These are phyloP conservation scores for Platygyra sinensis DNA, from an alignment of 64 coral and sea anemone genomes.

Conservation along the genomic window DNA sequence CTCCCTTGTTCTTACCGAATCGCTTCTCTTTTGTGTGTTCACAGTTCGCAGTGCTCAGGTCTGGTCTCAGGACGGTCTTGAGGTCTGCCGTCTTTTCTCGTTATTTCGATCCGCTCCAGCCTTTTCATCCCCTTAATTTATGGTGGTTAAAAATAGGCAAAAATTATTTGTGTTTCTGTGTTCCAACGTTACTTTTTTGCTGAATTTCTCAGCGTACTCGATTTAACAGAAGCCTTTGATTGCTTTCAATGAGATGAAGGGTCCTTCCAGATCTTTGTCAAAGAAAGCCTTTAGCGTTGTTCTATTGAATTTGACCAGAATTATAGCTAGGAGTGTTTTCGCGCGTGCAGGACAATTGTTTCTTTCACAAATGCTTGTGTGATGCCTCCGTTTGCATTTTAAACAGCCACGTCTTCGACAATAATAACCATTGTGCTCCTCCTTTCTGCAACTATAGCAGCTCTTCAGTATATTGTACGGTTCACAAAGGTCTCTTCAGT, in stretches of 20 bases:
- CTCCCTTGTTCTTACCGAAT: conserved; percentile 39
- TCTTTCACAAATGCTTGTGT: conserved; percentile 57
- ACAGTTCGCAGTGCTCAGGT: neutral
- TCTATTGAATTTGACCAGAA: conserved; percentile 10
- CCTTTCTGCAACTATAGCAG: conserved; percentile 56
- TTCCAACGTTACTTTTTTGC: conserved; percentile 55
- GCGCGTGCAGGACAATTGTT: neutral
- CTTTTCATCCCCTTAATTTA: conserved; percentile 37
- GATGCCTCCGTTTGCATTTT: conserved; percentile 61
- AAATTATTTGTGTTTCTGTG: neutral
- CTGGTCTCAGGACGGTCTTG: conserved; percentile 38
- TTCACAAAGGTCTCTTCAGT: conserved; percentile 64
- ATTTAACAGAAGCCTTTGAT: conserved; percentile 33
- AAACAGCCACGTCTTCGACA: conserved; percentile 50
- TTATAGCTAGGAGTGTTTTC: conserved; percentile 45
- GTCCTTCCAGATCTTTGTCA: conserved; percentile 46
- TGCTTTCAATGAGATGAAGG: conserved; percentile 54
- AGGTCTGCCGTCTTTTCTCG: conserved; percentile 35
- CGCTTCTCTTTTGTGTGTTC: conserved; percentile 45
- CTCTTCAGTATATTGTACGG: conserved; percentile 15
- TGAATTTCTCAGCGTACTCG: conserved; percentile 18
- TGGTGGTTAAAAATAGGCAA: conserved; percentile 36
- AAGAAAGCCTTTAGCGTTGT: conserved; percentile 48
- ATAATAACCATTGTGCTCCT: neutral
- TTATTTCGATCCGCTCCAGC: too few species aligned